Conservation (phyloP, 2,797 vertebrate genomes). For the Sitta carolinensis region DNA sequence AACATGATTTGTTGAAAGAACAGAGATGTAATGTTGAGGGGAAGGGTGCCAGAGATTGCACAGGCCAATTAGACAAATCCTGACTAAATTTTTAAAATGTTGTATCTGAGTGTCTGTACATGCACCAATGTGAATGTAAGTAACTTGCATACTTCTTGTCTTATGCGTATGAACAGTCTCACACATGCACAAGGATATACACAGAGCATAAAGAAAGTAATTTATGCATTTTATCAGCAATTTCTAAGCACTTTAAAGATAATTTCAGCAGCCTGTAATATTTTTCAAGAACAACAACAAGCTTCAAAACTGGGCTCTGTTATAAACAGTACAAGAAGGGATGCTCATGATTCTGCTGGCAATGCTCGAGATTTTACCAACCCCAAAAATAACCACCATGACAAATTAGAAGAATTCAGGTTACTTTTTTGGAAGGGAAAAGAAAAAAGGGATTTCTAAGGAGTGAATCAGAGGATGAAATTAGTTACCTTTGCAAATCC, state of each 20-base stretch:
- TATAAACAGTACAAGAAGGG: constrained; percentile 22
- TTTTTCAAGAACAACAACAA: constrained; percentile 1
- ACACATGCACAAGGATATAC: not conserved
- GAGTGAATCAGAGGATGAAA: constrained; percentile 49
- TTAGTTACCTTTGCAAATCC: constrained; percentile 58
- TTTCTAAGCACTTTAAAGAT: constrained; percentile 29
- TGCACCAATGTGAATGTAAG: not conserved
- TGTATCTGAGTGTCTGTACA: not conserved
- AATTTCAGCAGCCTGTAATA: constrained; percentile 3
- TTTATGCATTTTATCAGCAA: not conserved
- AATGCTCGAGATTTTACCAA: not conserved
- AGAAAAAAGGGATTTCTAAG: constrained; percentile 23
- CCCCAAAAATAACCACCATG: constrained; percentile 22
- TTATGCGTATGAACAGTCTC: not conserved
- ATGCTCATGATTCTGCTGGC: not conserved
- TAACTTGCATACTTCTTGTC: not conserved
- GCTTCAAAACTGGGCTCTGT: constrained; percentile 32
- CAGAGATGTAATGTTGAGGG: not conserved
- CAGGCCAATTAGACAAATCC: not conserved
- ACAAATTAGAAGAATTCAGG: constrained; percentile 37
- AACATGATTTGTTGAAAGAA: not conserved
- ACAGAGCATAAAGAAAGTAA: not conserved
- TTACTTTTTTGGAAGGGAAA: constrained; percentile 1
- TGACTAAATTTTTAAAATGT: not conserved
- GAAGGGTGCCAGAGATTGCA: not conserved